Percentiles rank a stretch among this genome's conserved stretches.
Conservation (phyloP, 2,113 vertebrate genomes). For the Ailuropoda melanoleuca region DNA sequence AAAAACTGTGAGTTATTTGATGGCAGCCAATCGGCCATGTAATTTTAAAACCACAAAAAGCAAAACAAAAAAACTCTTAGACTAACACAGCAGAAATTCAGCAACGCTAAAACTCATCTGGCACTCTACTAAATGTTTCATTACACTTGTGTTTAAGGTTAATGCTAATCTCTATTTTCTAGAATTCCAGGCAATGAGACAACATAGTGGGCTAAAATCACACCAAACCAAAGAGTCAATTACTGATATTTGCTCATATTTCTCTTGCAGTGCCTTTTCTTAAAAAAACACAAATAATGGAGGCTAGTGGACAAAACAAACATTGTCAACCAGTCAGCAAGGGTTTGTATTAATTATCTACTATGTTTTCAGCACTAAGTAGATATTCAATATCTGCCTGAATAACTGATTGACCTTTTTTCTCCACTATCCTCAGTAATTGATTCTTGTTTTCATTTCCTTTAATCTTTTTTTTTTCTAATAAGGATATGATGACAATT, state of each 20-base stretch:
- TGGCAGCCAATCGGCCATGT: neutral
- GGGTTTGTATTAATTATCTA: neutral
- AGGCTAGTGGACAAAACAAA: neutral
- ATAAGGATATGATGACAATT: neutral
- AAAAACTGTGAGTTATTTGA: neutral
- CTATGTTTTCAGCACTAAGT: neutral
- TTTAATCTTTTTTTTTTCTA: neutral
- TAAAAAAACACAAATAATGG: neutral
- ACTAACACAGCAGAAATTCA: neutral
- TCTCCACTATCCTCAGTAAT: neutral
- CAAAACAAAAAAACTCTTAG: neutral
- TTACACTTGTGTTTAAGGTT: neutral
- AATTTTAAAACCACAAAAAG: neutral
- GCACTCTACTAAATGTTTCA: too few species aligned
- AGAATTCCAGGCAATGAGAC: neutral
- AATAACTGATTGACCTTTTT: neutral
- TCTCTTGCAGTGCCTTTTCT: neutral
- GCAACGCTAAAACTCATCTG: neutral
- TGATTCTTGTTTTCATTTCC: neutral
- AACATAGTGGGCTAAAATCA: neutral
- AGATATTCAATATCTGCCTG: neutral
- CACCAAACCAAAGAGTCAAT: neutral
- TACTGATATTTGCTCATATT: neutral
- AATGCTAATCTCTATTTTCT: neutral
- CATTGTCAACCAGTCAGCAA: too few species aligned